Evolutionary conservation across 2,797 vertebrate genomes (phyloP).

Genomic region (Enteromius mattozi): DNA sequence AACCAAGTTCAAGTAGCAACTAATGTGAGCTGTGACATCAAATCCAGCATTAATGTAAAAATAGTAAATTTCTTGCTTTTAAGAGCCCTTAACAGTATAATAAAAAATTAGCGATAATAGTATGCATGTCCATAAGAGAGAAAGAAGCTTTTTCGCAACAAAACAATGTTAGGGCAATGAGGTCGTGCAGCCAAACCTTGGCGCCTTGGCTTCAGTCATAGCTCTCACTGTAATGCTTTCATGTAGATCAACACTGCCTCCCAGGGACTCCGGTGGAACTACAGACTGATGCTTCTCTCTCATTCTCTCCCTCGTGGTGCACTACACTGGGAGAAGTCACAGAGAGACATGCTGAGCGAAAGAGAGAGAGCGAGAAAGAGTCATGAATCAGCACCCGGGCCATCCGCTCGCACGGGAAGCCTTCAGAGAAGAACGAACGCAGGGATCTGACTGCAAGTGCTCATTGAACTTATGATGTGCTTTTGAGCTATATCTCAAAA

Average conservation of each 20-base stretch:
- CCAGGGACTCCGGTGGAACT: slow-evolving; percentile 62
- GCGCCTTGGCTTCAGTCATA: background rate
- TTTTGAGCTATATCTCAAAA: slow-evolving; percentile 56
- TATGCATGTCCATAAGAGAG: background rate
- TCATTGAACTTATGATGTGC: slow-evolving; percentile 52
- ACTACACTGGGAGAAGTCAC: slow-evolving; percentile 27
- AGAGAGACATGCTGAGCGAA: slow-evolving; percentile 32
- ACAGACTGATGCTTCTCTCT: slow-evolving; percentile 40
- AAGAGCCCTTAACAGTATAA: background rate
- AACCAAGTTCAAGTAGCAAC: background rate
- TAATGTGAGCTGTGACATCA: background rate
- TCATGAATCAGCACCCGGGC: slow-evolving; percentile 60
- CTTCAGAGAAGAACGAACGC: slow-evolving; percentile 59
- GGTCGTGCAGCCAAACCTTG: background rate
- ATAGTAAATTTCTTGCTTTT: background rate
- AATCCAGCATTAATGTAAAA: background rate
- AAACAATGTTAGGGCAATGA: background rate
- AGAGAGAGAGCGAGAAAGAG: slow-evolving; percentile 46
- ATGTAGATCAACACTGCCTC: slow-evolving; percentile 71
- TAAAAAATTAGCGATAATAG: background rate
- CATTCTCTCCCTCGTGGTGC: slow-evolving; percentile 18
- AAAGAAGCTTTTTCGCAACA: background rate
- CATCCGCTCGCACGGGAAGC: slow-evolving; percentile 58
- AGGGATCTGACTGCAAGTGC: slow-evolving; percentile 47
- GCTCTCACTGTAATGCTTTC: background rate